These are phyloP conservation scores for Bombus affinis DNA, from an alignment of 1,140 invertebrate species.

Conservation along the genomic window DNA sequence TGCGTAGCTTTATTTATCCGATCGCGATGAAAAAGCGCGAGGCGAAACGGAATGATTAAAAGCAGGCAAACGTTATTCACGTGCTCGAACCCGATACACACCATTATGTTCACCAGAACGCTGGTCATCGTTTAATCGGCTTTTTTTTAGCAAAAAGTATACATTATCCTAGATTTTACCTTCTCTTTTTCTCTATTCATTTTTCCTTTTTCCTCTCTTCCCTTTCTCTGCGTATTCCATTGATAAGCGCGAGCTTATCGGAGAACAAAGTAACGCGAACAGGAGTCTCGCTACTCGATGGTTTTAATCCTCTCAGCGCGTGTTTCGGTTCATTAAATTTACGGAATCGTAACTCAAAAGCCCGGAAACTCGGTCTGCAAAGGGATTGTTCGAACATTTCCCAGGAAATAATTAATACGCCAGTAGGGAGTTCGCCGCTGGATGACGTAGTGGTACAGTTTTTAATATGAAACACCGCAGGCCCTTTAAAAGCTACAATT, in stretches of 20 bases:
- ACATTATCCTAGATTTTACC: background rate
- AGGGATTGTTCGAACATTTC: slow-evolving; percentile 4
- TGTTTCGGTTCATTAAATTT: slow-evolving; percentile 31
- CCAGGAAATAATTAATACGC: slow-evolving; percentile 20
- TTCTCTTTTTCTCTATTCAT: background rate
- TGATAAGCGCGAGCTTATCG: background rate
- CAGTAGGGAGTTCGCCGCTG: background rate
- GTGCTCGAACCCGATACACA: background rate
- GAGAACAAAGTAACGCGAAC: background rate
- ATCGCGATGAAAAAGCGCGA: background rate
- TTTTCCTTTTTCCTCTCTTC: background rate
- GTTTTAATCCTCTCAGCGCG: background rate
- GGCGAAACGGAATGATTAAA: background rate
- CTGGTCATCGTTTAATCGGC: too few relatives aligned
- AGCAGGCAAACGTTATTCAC: background rate
- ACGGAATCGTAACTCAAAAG: background rate
- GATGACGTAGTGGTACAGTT: background rate
- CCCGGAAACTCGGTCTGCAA: slow-evolving; percentile 9
- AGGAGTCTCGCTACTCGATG: background rate
- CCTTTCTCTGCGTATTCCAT: background rate
- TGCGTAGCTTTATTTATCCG: slow-evolving; percentile 1
- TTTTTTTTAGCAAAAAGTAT: too few relatives aligned
- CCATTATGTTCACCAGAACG: background rate
- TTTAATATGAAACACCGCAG: background rate
- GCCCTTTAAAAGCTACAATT: background rate